phyloP scores from a whole-genome alignment of 2,113 vertebrate genomes.

The Climacteris rufus region DNA sequence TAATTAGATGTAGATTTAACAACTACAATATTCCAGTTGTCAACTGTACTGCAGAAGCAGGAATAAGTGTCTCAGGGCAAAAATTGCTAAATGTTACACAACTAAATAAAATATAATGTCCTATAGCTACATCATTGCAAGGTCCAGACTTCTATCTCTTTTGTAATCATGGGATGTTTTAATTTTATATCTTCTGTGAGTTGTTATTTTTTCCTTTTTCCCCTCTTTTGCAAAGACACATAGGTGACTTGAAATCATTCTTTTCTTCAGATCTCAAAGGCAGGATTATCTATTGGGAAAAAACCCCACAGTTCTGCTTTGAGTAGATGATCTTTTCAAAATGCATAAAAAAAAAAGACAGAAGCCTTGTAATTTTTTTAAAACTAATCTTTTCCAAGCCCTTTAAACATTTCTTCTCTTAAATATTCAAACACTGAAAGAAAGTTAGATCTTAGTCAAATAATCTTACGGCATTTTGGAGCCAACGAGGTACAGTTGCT shows the following conservation, averaged over 20 bases:
- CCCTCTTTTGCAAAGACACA: not conserved
- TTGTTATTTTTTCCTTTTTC: not conserved
- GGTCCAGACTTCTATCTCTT: not conserved
- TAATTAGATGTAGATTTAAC: not conserved
- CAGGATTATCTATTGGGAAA: accelerated
- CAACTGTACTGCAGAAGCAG: not conserved
- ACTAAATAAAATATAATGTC: not conserved
- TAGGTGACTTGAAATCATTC: not conserved
- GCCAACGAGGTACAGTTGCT: not conserved
- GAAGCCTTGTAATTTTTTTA: not conserved
- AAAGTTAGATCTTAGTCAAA: not conserved
- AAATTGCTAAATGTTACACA: not conserved
- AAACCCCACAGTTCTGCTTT: not conserved
- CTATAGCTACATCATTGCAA: not conserved
- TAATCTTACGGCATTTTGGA: not conserved
- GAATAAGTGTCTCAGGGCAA: not conserved
- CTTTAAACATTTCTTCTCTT: not conserved
- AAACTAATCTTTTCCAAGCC: not conserved
- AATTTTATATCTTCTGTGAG: not conserved
- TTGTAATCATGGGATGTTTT: not conserved
- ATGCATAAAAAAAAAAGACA: not conserved
- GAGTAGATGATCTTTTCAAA: not conserved
- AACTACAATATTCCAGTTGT: not conserved
- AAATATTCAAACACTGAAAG: not conserved
- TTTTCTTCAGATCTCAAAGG: not conserved